Evolutionary conservation across 2,113 vertebrate genomes (phyloP).

Genomic region (Rattus norvegicus): GRCr8 NC_086029.1:76082501-76083000

Average conservation of each 20-base stretch:
- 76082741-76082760: conserved; percentile 25
- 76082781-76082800: not conserved
- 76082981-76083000: not conserved
- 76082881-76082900: not conserved
- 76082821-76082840: not conserved
- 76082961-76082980: not conserved
- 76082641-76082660: conserved; percentile 32
- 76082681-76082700: not conserved
- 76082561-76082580: conserved; percentile 55
- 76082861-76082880: not conserved
- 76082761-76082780: not conserved
- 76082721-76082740: not conserved
- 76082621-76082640: conserved; percentile 3
- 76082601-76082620: conserved; percentile 40
- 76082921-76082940: conserved; percentile 37
- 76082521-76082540: not conserved
- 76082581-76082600: conserved; percentile 44
- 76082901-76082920: not conserved
- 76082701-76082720: not conserved
- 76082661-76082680: not conserved
- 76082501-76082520: not conserved
- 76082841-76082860: not conserved
- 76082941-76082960: not conserved
- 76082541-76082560: not conserved
- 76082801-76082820: not conserved